Evolutionary conservation across 2,113 vertebrate genomes (phyloP).

Genomic region (Carollia perspicillata): DNA sequence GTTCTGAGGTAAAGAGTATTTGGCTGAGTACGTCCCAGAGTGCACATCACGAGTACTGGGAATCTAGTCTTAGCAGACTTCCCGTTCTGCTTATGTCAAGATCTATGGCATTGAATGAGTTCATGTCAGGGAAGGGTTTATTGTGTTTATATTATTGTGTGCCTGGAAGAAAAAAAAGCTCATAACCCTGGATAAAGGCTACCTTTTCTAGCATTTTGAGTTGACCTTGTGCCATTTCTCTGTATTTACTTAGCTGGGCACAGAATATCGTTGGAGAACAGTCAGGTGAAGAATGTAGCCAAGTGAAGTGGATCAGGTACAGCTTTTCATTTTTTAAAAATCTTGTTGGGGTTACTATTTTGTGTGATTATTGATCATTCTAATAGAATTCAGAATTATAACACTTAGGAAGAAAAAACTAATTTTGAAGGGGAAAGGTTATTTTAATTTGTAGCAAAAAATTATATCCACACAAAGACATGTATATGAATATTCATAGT

Average conservation of each 20-base stretch:
- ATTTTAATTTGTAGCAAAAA: neutral
- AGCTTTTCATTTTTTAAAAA: constrained; percentile 39
- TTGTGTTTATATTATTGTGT: constrained; percentile 13
- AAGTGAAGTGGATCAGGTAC: constrained; percentile 18
- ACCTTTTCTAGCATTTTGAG: constrained; percentile 51
- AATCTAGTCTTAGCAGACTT: neutral
- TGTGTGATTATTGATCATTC: neutral
- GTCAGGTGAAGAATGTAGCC: constrained; percentile 28
- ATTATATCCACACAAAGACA: neutral
- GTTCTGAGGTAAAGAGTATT: neutral
- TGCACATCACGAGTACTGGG: neutral
- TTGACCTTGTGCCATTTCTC: constrained; percentile 49
- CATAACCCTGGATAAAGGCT: constrained; percentile 3
- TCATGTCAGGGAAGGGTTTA: neutral
- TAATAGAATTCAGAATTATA: constrained; percentile 28
- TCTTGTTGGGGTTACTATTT: constrained; percentile 49
- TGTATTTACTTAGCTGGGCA: neutral
- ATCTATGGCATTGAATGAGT: neutral
- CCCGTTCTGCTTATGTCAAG: neutral
- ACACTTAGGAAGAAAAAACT: neutral
- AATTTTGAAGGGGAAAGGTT: neutral
- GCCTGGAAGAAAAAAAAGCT: neutral
- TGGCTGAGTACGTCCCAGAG: neutral
- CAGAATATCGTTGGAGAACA: constrained; percentile 26
- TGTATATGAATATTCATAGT: no score